These are phyloP conservation scores for Sphenodon punctatus DNA, from an alignment of 2,797 vertebrate species.

Conservation along the genomic window DNA sequence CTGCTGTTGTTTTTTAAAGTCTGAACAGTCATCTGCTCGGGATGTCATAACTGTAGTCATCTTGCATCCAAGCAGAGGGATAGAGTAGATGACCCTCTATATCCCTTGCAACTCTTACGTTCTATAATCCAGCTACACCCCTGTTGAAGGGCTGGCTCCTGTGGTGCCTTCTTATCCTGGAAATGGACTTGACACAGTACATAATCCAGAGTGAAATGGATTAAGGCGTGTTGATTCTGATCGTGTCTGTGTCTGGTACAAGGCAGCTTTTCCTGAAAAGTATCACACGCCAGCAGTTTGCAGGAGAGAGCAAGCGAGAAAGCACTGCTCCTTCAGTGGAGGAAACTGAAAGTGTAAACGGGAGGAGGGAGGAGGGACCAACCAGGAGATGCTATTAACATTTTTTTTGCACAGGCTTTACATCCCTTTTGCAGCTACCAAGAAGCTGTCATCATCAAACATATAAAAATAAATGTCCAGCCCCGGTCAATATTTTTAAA, in stretches of 20 bases:
- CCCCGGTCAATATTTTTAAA: constrained; percentile 11
- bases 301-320: background rate
- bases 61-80: too few relatives aligned
- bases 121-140: too few relatives aligned
- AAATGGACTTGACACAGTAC: too few relatives aligned
- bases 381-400: background rate
- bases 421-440: background rate
- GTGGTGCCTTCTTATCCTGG: too few relatives aligned
- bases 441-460: background rate
- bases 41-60: too few relatives aligned
- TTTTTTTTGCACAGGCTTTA: background rate
- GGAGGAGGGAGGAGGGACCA: background rate
- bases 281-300: background rate
- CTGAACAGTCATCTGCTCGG: too few relatives aligned
- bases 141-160: too few relatives aligned
- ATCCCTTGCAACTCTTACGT: too few relatives aligned
- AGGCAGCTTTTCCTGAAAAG: background rate
- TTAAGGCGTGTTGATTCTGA: background rate
- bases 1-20: too few relatives aligned
- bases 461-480: background rate
- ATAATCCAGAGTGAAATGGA: background rate
- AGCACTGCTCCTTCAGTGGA: background rate
- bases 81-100: too few relatives aligned
- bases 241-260: background rate
- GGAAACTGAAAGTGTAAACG: background rate